Evolutionary conservation across 2,113 vertebrate species (phyloP), one percentile per base, ranked within the genome.

Genomic region (Arenaria interpres): DNA sequence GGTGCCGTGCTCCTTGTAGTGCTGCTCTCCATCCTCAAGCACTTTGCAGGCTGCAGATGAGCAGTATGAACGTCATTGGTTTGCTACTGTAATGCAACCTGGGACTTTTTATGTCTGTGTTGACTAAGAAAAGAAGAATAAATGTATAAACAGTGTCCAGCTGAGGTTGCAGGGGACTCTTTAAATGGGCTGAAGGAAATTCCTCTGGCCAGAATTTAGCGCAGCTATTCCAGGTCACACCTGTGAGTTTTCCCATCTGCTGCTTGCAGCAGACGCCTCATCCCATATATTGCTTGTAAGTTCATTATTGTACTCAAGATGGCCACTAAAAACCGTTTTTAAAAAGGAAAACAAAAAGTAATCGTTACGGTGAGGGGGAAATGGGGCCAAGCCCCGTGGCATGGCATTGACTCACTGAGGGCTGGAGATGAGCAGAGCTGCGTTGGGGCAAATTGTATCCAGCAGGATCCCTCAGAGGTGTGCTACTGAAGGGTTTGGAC

Each of bases 211-310:
- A 37, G 78, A 57, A 43, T 72, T 50, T 64, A 53, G 81, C 0
- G 0, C 9, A 48, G 68, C 20, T 50, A 5, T 76, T 89, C 56
- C 72, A 2, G 1, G 12, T 48, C 8, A 37, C 80, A 54, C 28
- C 13, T 32, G 63, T 0, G 3, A 69, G 20, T 41, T 93, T 89
- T 63, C 63, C 43, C 37, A n/a, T 48, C 53, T 45, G 11, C 46
- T 19, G 7, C 50, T 74, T 2, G 3, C 41, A 54, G 69, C 46
- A 74, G 46, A 32, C 0, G 0, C 4, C 1, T 62, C 32, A 37
- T 71, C 51, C 35, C 18, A 0, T 4, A 3, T 16, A 27, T 27
- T 0, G 0, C 27, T 69, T 46, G 5, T 24, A 32, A 7, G 6
- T 67, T 39, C 2, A 1, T 83, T n/a, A 5, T n/a, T 73, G 18